Base-by-base conservation (phyloP, 2,797 vertebrate species). In the Gallirallus australis region DNA sequence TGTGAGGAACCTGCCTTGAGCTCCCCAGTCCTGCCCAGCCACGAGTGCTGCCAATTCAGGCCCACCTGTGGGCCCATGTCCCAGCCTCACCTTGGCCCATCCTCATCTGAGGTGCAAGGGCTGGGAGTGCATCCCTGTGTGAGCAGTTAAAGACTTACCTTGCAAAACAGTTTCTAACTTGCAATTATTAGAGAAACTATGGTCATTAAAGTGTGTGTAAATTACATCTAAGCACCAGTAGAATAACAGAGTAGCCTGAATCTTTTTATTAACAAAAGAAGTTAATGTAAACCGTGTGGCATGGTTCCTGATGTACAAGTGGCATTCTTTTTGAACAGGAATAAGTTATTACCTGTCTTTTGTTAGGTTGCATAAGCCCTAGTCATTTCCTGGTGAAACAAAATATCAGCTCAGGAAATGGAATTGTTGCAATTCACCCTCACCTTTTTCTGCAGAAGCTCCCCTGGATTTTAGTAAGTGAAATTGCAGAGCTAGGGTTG, bases 21-120 rank as follows among this genome's bases (percentile, higher is more conserved):
- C 40, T 45, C 42, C 42, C 18, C 18, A 45, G 42, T 19, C 42
- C 42, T 19, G 42, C 18, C 18, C 42, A 45, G 42, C 42, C 42
- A 45, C 8, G 18, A 18, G 42, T 45, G 42, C 40, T 56, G 56
- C 21, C 1, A 14, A 21, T 20, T 31, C 0, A 0, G 16, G 4
- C 17, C 27, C 7, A 24, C 2, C 12, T 6, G 10, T 3, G 52
- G 37, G 7, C 5, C 2, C 1, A 3, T 8, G 17, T 16, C 21
- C 15, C 0, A 1, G 14, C 15, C 5, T 1, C 27, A 8, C 14
- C 23, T 63, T 5, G 35, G 30, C 15, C 11, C 2, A 5, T 16
- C 17, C 20, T 11, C 11, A 2, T 23, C 20, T 12, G 86, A 69
- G 47, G 3, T 63, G 20, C 23, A 30, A 71, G 33, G 8, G 39